These are phyloP conservation scores for fruit fly (Drosophila melanogaster) DNA, from an alignment of 1,140 invertebrate species.

Conservation along the genomic window DNA sequence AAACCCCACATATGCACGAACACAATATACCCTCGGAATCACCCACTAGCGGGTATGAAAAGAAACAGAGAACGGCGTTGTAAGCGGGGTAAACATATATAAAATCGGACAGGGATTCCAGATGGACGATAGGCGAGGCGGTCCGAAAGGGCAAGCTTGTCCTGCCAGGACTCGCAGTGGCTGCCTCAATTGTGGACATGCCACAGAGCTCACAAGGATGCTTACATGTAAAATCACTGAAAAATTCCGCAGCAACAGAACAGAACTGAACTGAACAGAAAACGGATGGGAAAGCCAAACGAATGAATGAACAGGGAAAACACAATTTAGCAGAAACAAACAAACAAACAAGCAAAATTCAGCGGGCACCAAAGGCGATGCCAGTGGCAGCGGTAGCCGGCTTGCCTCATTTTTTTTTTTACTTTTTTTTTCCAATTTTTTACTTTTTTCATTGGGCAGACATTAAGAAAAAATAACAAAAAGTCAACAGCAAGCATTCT, in stretches of 20 bases:
- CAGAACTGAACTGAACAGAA: neutral
- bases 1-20: neutral
- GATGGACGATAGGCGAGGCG: conserved; percentile 32
- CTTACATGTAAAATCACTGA: conserved; percentile 82
- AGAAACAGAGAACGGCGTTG: conserved; percentile 11
- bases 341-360: conserved; percentile 70
- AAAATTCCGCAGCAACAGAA: conserved; percentile 61
- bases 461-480: conserved; percentile 83
- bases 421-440: neutral
- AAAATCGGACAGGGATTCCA: conserved; percentile 55
- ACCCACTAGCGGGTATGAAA: neutral
- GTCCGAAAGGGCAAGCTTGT: conserved; percentile 16
- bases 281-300: conserved; percentile 51
- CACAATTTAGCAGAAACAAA: conserved; percentile 82
- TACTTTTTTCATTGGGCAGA: conserved; percentile 74
- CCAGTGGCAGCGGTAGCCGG: conserved; percentile 29
- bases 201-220: conserved; percentile 78
- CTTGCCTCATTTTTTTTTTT: neutral
- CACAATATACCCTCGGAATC: conserved; percentile 7
- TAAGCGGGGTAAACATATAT: conserved; percentile 61
- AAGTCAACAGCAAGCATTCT: conserved; percentile 72
- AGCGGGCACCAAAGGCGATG: conserved; percentile 70
- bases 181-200: conserved; percentile 79
- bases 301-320: conserved; percentile 83
- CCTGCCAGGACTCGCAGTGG: conserved; percentile 39